phyloP scores from a whole-genome alignment of 2,888 invertebrate species.

The Tholera decimalis region DNA sequence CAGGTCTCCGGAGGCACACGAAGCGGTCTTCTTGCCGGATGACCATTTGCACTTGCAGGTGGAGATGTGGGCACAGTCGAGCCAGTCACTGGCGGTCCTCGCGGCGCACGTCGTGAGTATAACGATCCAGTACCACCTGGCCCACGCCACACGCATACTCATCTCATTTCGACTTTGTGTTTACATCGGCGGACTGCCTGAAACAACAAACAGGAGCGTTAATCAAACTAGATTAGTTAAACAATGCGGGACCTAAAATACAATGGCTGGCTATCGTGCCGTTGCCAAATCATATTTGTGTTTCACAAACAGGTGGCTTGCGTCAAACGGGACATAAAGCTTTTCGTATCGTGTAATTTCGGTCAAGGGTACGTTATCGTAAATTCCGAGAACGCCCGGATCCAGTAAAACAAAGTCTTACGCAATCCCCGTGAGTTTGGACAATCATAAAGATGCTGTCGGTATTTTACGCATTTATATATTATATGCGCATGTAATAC shows the following conservation, averaged over 20 bases:
- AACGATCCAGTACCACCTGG: slow-evolving; percentile 90
- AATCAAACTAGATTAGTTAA: slow-evolving; percentile 78
- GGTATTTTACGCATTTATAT: slow-evolving; percentile 46
- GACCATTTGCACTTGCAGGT: slow-evolving; percentile 98
- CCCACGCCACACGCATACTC: slow-evolving; percentile 91
- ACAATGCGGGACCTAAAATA: slow-evolving; percentile 73
- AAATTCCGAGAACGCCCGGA: slow-evolving; percentile 58
- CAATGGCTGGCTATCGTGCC: slow-evolving; percentile 57
- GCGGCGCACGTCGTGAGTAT: slow-evolving; percentile 89
- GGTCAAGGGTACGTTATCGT: slow-evolving; percentile 73
- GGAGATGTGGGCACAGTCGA: slow-evolving; percentile 96
- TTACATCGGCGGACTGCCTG: slow-evolving; percentile 90
- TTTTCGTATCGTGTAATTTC: slow-evolving; percentile 69
- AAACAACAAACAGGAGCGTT: slow-evolving; percentile 82
- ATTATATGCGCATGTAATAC: slow-evolving; percentile 32
- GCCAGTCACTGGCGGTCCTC: slow-evolving; percentile 94
- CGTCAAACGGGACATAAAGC: slow-evolving; percentile 66
- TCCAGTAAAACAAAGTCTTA: slow-evolving; percentile 61
- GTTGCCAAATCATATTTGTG: slow-evolving; percentile 73
- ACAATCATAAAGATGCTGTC: slow-evolving; percentile 53
- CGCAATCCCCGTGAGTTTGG: slow-evolving; percentile 58
- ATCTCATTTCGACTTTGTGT: slow-evolving; percentile 90
- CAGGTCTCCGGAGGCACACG: slow-evolving; percentile 95
- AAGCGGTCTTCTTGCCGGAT: slow-evolving; percentile 97
- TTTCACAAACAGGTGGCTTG: slow-evolving; percentile 73